These are phyloP conservation scores for Ictalurus punctatus DNA, from an alignment of 2,113 vertebrate species.

Conservation along the genomic window DNA sequence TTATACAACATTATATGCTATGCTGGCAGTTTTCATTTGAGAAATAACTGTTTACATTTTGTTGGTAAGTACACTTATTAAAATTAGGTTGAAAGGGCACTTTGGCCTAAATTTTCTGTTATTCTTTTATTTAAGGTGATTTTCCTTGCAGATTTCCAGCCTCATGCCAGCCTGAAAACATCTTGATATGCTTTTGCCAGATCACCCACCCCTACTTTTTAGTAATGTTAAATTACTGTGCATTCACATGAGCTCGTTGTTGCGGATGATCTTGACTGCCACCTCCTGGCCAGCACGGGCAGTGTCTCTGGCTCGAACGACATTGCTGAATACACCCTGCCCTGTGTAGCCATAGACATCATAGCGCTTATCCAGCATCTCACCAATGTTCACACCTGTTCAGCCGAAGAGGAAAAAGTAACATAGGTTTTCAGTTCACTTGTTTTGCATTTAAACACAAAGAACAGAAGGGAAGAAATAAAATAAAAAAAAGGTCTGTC, in stretches of 20 bases:
- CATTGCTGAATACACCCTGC: slow-evolving; percentile 98
- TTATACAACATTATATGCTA: not conserved
- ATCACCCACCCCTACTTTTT: not conserved
- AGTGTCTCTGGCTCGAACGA: slow-evolving; percentile 92
- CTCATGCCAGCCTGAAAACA: not conserved
- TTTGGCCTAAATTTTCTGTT: not conserved
- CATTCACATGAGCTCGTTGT: slow-evolving; percentile 98
- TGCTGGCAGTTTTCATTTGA: not conserved
- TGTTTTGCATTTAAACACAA: not conserved
- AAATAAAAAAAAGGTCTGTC: not conserved
- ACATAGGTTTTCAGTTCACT: not conserved
- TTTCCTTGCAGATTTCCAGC: not conserved
- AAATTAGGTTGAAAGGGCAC: not conserved
- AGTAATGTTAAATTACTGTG: not conserved
- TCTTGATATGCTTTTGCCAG: not conserved
- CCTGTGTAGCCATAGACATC: slow-evolving; percentile 98
- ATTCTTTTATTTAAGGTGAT: not conserved
- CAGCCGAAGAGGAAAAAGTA: not conserved
- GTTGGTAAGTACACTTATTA: not conserved
- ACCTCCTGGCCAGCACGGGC: slow-evolving; percentile 96
- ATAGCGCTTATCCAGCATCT: slow-evolving; percentile 96
- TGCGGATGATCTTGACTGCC: slow-evolving; percentile 97
- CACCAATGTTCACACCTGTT: slow-evolving; percentile 95
- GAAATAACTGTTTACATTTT: not conserved
- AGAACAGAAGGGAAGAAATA: not conserved